Conservation (phyloP, 2,888 invertebrate genomes). For the Yponomeuta cagnagella region DNA sequence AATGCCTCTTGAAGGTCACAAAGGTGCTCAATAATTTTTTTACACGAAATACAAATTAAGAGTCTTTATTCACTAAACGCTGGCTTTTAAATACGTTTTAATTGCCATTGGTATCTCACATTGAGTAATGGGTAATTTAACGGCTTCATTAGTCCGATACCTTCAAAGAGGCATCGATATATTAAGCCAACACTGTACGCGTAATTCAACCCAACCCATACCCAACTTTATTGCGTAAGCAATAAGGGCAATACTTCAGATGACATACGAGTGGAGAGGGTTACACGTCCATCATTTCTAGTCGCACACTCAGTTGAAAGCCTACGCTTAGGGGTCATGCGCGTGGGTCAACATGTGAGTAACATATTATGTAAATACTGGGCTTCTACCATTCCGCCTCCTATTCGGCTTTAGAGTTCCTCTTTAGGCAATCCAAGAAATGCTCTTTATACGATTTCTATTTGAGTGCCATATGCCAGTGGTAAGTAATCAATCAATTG, state of each 20-base stretch:
- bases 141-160: neutral
- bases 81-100: slow-evolving; percentile 1
- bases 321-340: neutral
- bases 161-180: neutral
- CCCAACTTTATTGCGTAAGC: neutral
- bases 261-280: neutral
- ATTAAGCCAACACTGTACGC: neutral
- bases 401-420: neutral
- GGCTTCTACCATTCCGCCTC: neutral
- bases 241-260: neutral
- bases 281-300: neutral
- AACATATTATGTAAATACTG: slow-evolving; percentile 1
- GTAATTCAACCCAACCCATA: neutral
- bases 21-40: neutral
- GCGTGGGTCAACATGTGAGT: neutral
- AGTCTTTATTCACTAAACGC: neutral
- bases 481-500: too few relatives aligned
- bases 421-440: too few relatives aligned
- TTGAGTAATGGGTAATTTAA: neutral
- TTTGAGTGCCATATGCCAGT: too few relatives aligned
- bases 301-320: neutral
- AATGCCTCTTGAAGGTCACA: neutral
- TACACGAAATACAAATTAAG: slow-evolving; percentile 1
- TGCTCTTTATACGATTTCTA: too few relatives aligned
- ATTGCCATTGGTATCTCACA: neutral